Evolutionary conservation across 2,888 invertebrate genomes (phyloP).

Genomic region (Digitonthophagus gazella): DNA sequence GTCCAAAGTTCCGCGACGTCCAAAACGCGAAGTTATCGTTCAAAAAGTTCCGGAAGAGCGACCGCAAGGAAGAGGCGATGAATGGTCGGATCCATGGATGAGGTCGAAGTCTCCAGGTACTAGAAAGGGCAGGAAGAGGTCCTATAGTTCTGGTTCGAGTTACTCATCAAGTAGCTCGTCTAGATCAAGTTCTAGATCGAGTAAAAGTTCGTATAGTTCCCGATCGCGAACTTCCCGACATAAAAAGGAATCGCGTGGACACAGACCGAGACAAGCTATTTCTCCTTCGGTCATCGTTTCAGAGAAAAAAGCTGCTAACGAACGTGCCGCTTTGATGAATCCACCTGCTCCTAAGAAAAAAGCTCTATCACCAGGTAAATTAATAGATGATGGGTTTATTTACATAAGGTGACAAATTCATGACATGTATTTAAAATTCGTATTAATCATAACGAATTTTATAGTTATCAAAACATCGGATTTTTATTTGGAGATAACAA

Average conservation of each 20-base stretch:
- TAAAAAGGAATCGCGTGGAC: conserved; percentile 27
- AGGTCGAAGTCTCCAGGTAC: conserved; percentile 66
- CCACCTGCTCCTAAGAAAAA: conserved; percentile 66
- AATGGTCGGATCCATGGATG: conserved; percentile 97
- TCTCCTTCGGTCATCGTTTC: conserved; percentile 65
- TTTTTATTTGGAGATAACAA: too few relatives aligned
- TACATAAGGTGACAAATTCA: too few relatives aligned
- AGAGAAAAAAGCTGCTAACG: conserved; percentile 62
- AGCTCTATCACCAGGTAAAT: conserved; percentile 54
- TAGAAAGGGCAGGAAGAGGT: conserved; percentile 56
- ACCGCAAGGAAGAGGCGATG: conserved; percentile 64
- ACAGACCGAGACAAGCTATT: conserved; percentile 42
- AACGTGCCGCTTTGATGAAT: conserved; percentile 71
- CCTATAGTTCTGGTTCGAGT: conserved; percentile 72
- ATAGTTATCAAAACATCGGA: too few relatives aligned
- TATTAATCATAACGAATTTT: too few relatives aligned
- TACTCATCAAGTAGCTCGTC: conserved; percentile 54
- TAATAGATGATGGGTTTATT: background rate
- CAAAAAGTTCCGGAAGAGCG: conserved; percentile 59
- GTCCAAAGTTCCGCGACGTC: conserved; percentile 50
- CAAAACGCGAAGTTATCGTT: conserved; percentile 73
- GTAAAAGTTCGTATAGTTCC: conserved; percentile 47
- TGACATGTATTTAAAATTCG: too few relatives aligned
- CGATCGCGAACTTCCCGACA: conserved; percentile 49
- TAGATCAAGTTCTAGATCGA: conserved; percentile 45